A percentile compares a stretch with the other conserved stretches of the same genome.
phyloP scores from a whole-genome alignment of 2,888 invertebrate species.

The Stenichneumon culpator region DNA sequence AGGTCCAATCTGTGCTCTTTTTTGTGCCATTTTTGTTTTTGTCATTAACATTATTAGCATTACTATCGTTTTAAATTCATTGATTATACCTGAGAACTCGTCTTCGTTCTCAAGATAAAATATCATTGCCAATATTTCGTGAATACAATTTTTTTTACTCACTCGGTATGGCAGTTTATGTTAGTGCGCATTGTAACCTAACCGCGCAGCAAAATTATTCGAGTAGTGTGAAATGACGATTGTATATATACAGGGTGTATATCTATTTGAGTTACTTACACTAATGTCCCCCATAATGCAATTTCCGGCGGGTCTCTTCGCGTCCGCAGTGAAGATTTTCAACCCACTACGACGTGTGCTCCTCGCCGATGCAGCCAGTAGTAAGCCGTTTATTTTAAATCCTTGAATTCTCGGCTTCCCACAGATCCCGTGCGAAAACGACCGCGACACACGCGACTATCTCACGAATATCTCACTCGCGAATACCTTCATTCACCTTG shows the following conservation, averaged over 20 bases:
- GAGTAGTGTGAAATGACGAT: not conserved
- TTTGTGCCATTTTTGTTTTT: not conserved
- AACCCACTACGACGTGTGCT: not conserved
- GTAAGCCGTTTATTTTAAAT: conserved; percentile 42
- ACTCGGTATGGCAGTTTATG: not conserved
- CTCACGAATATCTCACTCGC: conserved; percentile 60
- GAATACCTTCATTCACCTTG: conserved; percentile 28
- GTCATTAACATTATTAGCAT: not conserved
- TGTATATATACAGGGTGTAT: not conserved
- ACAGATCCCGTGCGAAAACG: conserved; percentile 72
- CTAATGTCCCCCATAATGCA: conserved; percentile 82
- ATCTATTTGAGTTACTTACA: conserved; percentile 77
- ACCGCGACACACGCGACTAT: conserved; percentile 68
- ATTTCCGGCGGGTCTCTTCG: conserved; percentile 69
- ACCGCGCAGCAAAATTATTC: not conserved
- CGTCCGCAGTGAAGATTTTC: conserved; percentile 7
- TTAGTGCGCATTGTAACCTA: not conserved
- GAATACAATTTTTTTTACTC: not conserved
- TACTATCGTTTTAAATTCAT: not conserved
- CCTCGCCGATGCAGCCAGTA: not conserved
- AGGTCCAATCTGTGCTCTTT: not conserved
- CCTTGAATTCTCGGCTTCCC: conserved; percentile 68
- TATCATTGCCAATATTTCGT: not conserved
- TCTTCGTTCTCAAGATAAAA: not conserved
- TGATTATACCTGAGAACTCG: not conserved